Evolutionary conservation across 1,140 invertebrate genomes (phyloP).

Genomic region (Potamilus streckersoni): DNA sequence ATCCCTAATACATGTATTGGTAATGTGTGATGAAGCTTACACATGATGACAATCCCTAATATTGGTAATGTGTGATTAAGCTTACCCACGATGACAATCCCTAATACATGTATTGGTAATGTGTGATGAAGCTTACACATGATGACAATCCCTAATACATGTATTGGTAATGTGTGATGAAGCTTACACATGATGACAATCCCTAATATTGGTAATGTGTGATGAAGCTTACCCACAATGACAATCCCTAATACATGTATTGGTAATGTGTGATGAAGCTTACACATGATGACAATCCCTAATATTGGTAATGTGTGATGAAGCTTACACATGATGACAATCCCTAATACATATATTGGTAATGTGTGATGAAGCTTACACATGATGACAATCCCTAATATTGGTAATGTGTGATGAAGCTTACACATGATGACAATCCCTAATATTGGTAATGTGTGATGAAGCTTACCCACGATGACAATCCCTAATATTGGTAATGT

Average conservation of each 20-base stretch:
- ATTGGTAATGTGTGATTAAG: too few species aligned
- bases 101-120: slow-evolving; percentile 13
- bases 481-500: slow-evolving; percentile 33
- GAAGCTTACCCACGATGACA: slow-evolving; percentile 55
- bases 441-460: neutral
- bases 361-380: slow-evolving; percentile 35
- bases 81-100: slow-evolving; percentile 60
- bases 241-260: slow-evolving; percentile 49
- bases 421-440: slow-evolving; percentile 61
- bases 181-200: slow-evolving; percentile 58
- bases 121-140: slow-evolving; percentile 42
- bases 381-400: slow-evolving; percentile 54
- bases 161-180: too few species aligned
- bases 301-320: too few species aligned
- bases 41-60: slow-evolving; percentile 56
- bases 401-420: neutral
- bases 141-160: slow-evolving; percentile 56
- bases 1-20: slow-evolving; percentile 40
- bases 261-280: slow-evolving; percentile 4
- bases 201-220: slow-evolving; percentile 20
- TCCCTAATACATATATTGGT: slow-evolving; percentile 31
- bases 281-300: slow-evolving; percentile 61
- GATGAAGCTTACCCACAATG: slow-evolving; percentile 50
- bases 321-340: slow-evolving; percentile 58
- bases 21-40: slow-evolving; percentile 30